Evolutionary conservation across 2,113 vertebrate genomes (phyloP).

Genomic region (western clawed frog (Xenopus tropicalis)): UCB_Xtro_10.0 CM004449.2:86898501-86899000

Average conservation of each 20-base stretch:
- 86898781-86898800: background rate
- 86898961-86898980: background rate
- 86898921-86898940: slow-evolving; percentile 11
- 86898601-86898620: too few relatives aligned
- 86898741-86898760: background rate
- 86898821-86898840: slow-evolving; percentile 5
- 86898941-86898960: background rate
- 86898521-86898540: background rate
- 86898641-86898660: too few relatives aligned
- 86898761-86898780: background rate
- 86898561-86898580: background rate
- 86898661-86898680: too few relatives aligned
- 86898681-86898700: too few relatives aligned
- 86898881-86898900: slow-evolving; percentile 5
- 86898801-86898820: background rate
- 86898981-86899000: too few relatives aligned
- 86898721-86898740: background rate
- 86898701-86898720: background rate
- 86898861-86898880: slow-evolving; percentile 1
- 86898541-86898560: background rate
- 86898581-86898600: too few relatives aligned
- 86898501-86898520: too few relatives aligned
- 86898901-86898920: slow-evolving; percentile 19
- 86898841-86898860: background rate
- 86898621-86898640: too few relatives aligned